A percentile compares a stretch with the other conserved stretches of the same genome.
Evolutionary conservation across 2,888 invertebrate genomes (phyloP).

Genomic region (Hirtodrosophila cameraria): DNA sequence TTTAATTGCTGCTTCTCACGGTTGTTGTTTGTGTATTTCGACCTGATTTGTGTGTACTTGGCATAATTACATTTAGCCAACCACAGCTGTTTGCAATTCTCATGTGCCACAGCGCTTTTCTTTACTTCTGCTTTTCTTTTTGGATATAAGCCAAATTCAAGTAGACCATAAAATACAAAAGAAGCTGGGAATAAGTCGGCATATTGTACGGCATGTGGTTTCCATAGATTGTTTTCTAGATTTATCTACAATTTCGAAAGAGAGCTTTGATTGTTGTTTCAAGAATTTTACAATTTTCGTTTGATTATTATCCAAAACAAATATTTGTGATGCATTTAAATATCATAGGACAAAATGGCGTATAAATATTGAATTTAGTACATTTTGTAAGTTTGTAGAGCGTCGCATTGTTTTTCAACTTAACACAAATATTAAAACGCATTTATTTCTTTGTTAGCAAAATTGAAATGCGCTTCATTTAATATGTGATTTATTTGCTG

Average conservation of each 20-base stretch:
- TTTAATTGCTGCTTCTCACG: conserved; percentile 28
- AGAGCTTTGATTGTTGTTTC: conserved; percentile 13
- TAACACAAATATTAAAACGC: not conserved
- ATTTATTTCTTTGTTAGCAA: not conserved
- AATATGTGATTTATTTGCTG: not conserved
- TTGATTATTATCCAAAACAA: not conserved
- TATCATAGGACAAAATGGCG: not conserved
- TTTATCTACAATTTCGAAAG: not conserved
- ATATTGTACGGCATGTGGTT: conserved; percentile 6
- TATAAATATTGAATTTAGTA: not conserved
- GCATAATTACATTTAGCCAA: conserved; percentile 52
- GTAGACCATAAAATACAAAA: conserved; percentile 44
- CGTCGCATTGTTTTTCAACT: not conserved
- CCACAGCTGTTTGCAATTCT: conserved; percentile 45
- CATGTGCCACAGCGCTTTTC: conserved; percentile 3
- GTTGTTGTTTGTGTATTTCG: conserved; percentile 21
- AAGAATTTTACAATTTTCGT: not conserved
- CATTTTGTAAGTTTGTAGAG: not conserved
- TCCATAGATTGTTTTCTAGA: conserved; percentile 13
- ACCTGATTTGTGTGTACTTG: conserved; percentile 57
- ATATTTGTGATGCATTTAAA: not conserved
- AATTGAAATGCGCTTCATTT: conserved; percentile 2
- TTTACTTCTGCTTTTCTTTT: conserved; percentile 12
- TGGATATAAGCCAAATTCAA: conserved; percentile 56
- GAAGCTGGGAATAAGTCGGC: conserved; percentile 14